Base-by-base conservation (phyloP, 2,113 vertebrate genomes). In the Amia ocellicauda region DNA sequence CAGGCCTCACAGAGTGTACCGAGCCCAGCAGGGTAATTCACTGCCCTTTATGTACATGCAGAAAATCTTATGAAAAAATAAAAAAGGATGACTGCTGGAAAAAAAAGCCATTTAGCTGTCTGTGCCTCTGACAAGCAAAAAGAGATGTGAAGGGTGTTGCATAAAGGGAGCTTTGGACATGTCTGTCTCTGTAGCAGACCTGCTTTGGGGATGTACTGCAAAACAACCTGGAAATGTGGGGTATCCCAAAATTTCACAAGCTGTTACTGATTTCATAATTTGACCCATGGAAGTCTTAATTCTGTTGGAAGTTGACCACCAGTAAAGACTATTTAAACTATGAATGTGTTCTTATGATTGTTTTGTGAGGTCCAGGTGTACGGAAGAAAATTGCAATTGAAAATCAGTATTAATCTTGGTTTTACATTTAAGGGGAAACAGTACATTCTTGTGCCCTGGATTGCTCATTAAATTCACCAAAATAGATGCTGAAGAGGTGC, bases 21-120 rank as follows among this genome's bases (percentile, higher is more conserved):
- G 58, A 75, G 66, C 72, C 72, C 69, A 74, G 70, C 79, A 72
- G 74, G 61, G 81, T 65, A 62, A 62, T 31, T 75, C 79, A 82
- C 74, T 75, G 71, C 69, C 64, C 60, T 80, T 70, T 66, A 68
- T 51, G 61, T 78, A 78, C 73, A 71, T 63, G 68, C 62, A 51
- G 36, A n/a, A 68, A 73, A 64, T 67, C 71, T 70, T 72, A 60
- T 75, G 63, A 62, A 71, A 74, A 52, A 20, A 19, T 3, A 22
- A 52, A 22, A 52, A 41, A 40, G 7, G 27, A 57, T 58, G 42
- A 50, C 63, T 58, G 41, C 63, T 49, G 54, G 55, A 45, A 45
- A 45, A 64, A 50, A 49, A 65, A 29, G 24, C 24, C 36, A 58
- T 58, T 58, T 58, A 65, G 28, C 27, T 13, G 42, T 17, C 41